Evolutionary conservation across 2,113 vertebrate genomes (phyloP), one percentile per base, ranked within the genome.

Genomic region (Chaetodon trifascialis): DNA sequence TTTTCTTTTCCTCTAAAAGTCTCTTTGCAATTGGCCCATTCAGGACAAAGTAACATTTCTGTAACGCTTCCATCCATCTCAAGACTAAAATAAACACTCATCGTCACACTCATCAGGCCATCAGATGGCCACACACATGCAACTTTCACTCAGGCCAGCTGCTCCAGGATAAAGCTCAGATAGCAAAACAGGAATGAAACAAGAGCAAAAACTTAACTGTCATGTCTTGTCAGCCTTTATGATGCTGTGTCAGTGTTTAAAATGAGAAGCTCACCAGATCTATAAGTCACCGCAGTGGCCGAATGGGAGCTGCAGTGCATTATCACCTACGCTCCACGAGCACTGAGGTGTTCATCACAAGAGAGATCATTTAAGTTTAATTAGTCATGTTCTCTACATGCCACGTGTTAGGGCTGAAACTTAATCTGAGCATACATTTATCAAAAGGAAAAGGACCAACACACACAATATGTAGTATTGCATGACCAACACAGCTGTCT

Each of bases 401-500:
- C 8, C 21, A 2, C 44, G 40, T 46, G 60, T 40, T 36, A 46
- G 19, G 0, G 4, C 56, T 63, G n/a, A 5, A 63, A 34, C 46
- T 2, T 56, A 30, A 51, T 34, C 38, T 19, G 3, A 55, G 44
- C 11, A 34, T 47, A 14, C 40, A 56, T 58, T 77, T 55, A 47
- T 25, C 0, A 12, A 66, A 65, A 46, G 16, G 7, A 2, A 47
- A 74, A 30, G 8, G 5, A 46, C 56, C 73, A 77, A 63, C 34
- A 62, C 42, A 65, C 30, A 23, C 1, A 62, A 46, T 23, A 46
- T 23, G 23, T 2, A 36, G 30, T 30, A 66, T 79, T 85, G 36
- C 73, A 66, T 80, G 84, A 83, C 47, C 60, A 4, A 12, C 51
- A 54, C 49, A 52, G 68, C 69, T 11, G 17, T 72, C 68, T 4